Conservation (phyloP, 2,113 vertebrate species). For the Bolborhynchus lineola region DNA sequence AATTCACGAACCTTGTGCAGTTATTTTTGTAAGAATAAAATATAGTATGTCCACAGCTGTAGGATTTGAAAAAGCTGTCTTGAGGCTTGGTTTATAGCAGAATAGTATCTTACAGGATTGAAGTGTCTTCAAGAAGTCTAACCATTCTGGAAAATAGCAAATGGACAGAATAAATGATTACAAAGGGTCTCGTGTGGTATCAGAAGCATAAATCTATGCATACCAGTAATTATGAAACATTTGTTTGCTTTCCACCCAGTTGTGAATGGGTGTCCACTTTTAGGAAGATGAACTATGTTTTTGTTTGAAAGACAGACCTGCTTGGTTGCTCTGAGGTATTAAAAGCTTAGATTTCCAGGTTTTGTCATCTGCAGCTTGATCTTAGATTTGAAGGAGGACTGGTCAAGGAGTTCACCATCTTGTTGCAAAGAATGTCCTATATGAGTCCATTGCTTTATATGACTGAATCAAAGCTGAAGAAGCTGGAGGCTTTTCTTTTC, state of each 20-base stretch:
- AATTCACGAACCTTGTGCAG: background rate
- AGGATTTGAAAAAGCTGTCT: background rate
- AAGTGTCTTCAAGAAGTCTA: background rate
- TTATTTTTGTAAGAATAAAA: background rate
- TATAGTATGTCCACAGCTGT: background rate
- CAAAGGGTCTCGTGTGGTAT: fast-evolving
- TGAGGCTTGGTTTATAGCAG: background rate
- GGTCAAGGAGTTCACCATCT: background rate
- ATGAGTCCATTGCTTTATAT: background rate
- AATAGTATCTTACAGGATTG: background rate
- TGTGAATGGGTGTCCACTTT: background rate
- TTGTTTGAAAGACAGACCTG: background rate
- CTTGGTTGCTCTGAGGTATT: background rate
- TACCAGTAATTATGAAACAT: background rate
- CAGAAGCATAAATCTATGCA: background rate
- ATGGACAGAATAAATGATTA: background rate
- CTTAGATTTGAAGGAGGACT: background rate
- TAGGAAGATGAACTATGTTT: background rate
- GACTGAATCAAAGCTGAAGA: background rate
- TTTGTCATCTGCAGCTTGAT: background rate
- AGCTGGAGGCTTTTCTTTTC: background rate
- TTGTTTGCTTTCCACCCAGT: background rate
- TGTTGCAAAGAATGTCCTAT: background rate
- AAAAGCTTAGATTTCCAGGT: background rate
- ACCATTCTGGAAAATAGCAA: background rate